Evolutionary conservation across 2,888 invertebrate species (phyloP).

Genomic region (Melangyna quadrimaculata): DNA sequence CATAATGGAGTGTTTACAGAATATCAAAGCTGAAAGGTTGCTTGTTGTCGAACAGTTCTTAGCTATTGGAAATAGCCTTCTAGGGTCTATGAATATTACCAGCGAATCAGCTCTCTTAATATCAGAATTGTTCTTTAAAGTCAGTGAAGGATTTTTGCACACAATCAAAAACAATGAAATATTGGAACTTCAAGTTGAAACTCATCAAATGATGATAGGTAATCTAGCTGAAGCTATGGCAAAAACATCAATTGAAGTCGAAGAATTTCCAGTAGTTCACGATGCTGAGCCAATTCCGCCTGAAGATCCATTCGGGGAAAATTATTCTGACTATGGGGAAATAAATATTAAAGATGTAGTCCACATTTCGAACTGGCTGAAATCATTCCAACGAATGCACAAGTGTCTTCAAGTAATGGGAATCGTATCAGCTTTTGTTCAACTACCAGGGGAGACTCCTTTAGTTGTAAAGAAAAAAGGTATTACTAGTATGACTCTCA

Average conservation of each 20-base stretch:
- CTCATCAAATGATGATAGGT: constrained; percentile 47
- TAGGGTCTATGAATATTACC: constrained; percentile 42
- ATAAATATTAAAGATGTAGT: constrained; percentile 63
- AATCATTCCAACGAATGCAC: constrained; percentile 33
- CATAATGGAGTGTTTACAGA: constrained; percentile 37
- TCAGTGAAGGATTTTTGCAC: constrained; percentile 45
- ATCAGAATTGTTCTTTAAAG: constrained; percentile 59
- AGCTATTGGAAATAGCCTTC: constrained; percentile 37
- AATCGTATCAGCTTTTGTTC: constrained; percentile 36
- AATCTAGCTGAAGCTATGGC: constrained; percentile 51
- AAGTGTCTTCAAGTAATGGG: constrained; percentile 48
- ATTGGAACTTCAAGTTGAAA: constrained; percentile 30
- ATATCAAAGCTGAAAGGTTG: constrained; percentile 55
- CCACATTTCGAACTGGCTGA: constrained; percentile 70
- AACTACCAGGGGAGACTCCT: constrained; percentile 35
- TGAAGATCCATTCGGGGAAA: constrained; percentile 64
- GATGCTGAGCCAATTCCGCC: background rate
- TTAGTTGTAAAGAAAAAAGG: background rate
- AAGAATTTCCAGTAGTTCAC: constrained; percentile 65
- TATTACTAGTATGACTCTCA: constrained; percentile 15
- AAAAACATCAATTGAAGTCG: constrained; percentile 48
- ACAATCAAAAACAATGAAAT: constrained; percentile 67
- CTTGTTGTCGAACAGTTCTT: constrained; percentile 72
- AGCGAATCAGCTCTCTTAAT: constrained; percentile 54
- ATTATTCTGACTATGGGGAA: constrained; percentile 69